Evolutionary conservation across 2,888 invertebrate genomes (phyloP).

Genomic region (Acleris sparsana): DNA sequence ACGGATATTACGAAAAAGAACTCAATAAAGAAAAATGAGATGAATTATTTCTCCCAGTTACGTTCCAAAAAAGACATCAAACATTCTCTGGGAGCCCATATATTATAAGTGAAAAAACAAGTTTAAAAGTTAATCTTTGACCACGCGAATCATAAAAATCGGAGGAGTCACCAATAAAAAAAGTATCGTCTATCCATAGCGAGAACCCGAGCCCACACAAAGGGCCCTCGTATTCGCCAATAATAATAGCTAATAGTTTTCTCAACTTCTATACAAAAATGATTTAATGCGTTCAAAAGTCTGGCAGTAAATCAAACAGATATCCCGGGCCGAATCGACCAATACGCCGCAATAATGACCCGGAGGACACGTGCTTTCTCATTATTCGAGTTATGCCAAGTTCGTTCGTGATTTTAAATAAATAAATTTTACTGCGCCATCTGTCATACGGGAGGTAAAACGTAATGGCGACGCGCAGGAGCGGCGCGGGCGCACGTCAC

Average conservation of each 20-base stretch:
- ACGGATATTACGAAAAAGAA: background rate
- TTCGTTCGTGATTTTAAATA: slow-evolving; percentile 74
- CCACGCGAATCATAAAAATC: slow-evolving; percentile 67
- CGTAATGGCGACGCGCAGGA: slow-evolving; percentile 67
- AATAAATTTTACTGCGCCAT: slow-evolving; percentile 79
- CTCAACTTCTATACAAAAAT: slow-evolving; percentile 78
- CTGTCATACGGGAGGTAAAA: slow-evolving; percentile 78
- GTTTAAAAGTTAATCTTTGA: slow-evolving; percentile 57
- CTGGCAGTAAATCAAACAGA: slow-evolving; percentile 76
- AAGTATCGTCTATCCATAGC: slow-evolving; percentile 55
- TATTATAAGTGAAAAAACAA: slow-evolving; percentile 46
- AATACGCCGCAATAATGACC: slow-evolving; percentile 66
- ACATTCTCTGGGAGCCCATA: slow-evolving; percentile 49
- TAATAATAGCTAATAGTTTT: slow-evolving; percentile 82
- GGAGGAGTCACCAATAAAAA: slow-evolving; percentile 61
- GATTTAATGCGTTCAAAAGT: slow-evolving; percentile 80
- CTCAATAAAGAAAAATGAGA: slow-evolving; percentile 15
- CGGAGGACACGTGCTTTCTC: slow-evolving; percentile 75
- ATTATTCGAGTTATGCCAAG: slow-evolving; percentile 68
- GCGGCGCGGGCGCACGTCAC: slow-evolving; percentile 56
- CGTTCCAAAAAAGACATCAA: slow-evolving; percentile 53
- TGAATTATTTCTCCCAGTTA: slow-evolving; percentile 25
- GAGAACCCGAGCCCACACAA: slow-evolving; percentile 61
- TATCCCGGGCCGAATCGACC: slow-evolving; percentile 64
- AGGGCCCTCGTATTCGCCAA: slow-evolving; percentile 69